These are phyloP conservation scores for Heterocephalus glaber DNA, from an alignment of 2,113 vertebrate species.

Conservation along the genomic window DNA sequence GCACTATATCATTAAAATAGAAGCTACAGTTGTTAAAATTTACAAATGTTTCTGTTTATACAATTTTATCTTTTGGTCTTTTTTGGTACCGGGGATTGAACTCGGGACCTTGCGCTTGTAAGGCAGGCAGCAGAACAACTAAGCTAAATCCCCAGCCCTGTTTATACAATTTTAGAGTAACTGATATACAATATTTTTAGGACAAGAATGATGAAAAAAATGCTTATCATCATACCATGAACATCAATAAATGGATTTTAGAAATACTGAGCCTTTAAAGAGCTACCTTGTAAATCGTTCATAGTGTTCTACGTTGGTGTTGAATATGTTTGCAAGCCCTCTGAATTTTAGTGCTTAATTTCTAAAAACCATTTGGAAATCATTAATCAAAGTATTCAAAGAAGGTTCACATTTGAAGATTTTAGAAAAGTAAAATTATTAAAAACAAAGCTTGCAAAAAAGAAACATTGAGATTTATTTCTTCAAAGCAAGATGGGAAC, in stretches of 20 bases:
- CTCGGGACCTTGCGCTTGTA: no score
- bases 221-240: slow-evolving; percentile 5
- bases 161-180: slow-evolving; percentile 35
- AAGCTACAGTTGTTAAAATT: slow-evolving; percentile 40
- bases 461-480: slow-evolving; percentile 55
- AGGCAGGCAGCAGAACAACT: no score
- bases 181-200: slow-evolving; percentile 27
- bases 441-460: slow-evolving; percentile 58
- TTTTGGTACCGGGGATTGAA: no score
- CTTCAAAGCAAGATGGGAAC: slow-evolving; percentile 54
- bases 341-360: slow-evolving; percentile 53
- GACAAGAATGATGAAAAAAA: slow-evolving; percentile 57
- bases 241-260: slow-evolving; percentile 10
- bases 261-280: slow-evolving; percentile 58
- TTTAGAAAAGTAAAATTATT: slow-evolving; percentile 62
- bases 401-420: slow-evolving; percentile 53
- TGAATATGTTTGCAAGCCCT: slow-evolving; percentile 29
- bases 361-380: slow-evolving; percentile 60
- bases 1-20: slow-evolving; percentile 27
- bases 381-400: slow-evolving; percentile 61
- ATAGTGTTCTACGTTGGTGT: not conserved
- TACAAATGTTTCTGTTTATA: slow-evolving; percentile 45
- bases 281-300: slow-evolving; percentile 46
- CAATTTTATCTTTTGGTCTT: no score
- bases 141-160: no score